These are phyloP conservation scores for Nezara viridula DNA, from an alignment of 2,888 invertebrate genomes.

Conservation along the genomic window DNA sequence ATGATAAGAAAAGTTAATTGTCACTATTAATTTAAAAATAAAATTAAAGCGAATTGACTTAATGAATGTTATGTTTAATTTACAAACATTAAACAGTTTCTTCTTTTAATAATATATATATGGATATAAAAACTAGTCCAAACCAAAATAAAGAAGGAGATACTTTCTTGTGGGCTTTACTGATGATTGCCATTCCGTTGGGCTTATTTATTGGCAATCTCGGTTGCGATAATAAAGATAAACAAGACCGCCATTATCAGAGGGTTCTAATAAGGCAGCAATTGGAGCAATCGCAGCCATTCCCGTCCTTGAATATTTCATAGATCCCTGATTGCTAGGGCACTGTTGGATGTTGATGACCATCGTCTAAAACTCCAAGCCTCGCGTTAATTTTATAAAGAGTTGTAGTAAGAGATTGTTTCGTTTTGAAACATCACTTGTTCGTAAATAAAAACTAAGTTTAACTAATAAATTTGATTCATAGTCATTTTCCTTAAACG, in stretches of 20 bases:
- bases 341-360: neutral
- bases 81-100: no score
- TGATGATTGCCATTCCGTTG: neutral
- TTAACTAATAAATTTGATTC: no score
- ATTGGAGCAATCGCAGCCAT: constrained; percentile 29
- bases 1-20: no score
- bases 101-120: no score
- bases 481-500: no score
- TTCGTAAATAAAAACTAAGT: no score
- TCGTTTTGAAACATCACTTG: neutral
- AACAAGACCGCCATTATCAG: constrained; percentile 16
- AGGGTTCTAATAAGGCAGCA: constrained; percentile 46
- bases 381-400: neutral
- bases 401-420: neutral
- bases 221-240: constrained; percentile 1
- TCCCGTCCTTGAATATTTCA: constrained; percentile 48
- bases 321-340: constrained; percentile 21
- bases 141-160: neutral
- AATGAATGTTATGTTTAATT: no score
- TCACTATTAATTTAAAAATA: no score
- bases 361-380: neutral
- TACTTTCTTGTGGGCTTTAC: neutral
- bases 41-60: no score
- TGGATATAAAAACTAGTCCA: no score
- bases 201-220: constrained; percentile 32